A percentile compares a stretch with the other conserved stretches of the same genome.
These are phyloP conservation scores for Epizoanthus fatuus DNA, from an alignment of 92 coral and sea anemone genomes.

Conservation along the genomic window DNA sequence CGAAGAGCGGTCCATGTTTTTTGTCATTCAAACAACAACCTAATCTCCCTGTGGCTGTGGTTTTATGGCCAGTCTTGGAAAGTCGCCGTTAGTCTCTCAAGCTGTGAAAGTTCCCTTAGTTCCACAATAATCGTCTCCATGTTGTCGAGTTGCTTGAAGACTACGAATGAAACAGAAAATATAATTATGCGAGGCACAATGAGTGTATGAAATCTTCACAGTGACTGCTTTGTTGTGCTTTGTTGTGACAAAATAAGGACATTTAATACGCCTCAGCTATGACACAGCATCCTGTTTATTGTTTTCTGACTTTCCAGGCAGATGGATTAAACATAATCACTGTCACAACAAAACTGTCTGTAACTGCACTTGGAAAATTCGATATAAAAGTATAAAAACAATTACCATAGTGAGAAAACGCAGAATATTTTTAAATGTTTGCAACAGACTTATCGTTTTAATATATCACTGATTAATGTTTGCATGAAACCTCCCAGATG, in stretches of 20 bases:
- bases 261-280: conserved; percentile 7
- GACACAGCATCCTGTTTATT: conserved; percentile 15
- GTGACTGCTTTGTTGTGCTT: conserved; percentile 39
- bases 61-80: neutral
- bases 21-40: neutral
- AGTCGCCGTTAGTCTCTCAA: neutral
- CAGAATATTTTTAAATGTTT: neutral
- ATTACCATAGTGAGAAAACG: neutral
- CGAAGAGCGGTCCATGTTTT: conserved; percentile 29
- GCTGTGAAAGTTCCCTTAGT: neutral
- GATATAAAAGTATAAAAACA: neutral
- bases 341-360: no score
- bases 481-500: no score
- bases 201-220: neutral
- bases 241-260: conserved; percentile 29
- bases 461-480: conserved; percentile 8
- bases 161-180: conserved; percentile 16
- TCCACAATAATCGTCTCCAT: conserved; percentile 6
- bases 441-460: neutral
- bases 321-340: neutral
- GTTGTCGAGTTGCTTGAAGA: conserved; percentile 1
- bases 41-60: neutral
- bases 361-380: neutral
- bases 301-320: neutral
- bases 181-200: conserved; percentile 9